A percentile compares a stretch with the other conserved stretches of the same genome.
These are phyloP conservation scores for Ylistrum balloti DNA, from an alignment of 1,140 invertebrate genomes.

Conservation along the genomic window DNA sequence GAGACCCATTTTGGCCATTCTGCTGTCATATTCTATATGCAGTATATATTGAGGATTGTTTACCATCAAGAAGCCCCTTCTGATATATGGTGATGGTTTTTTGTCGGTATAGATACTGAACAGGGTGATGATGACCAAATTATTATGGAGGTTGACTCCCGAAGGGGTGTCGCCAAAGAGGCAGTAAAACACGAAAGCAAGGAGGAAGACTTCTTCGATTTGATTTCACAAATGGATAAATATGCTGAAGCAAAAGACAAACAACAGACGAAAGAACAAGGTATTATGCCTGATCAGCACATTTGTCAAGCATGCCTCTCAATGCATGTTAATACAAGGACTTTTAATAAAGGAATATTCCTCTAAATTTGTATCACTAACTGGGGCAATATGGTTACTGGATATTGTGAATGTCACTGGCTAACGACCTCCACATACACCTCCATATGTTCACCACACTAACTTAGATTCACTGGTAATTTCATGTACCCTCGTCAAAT, in stretches of 20 bases:
- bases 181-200: slow-evolving; percentile 65
- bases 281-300: background rate
- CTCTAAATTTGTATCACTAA: background rate
- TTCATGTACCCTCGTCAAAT: too few relatives aligned
- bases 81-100: background rate
- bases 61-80: too few relatives aligned
- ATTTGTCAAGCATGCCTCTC: background rate
- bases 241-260: slow-evolving; percentile 67
- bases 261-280: slow-evolving; percentile 45
- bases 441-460: background rate
- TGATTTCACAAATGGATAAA: slow-evolving; percentile 74
- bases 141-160: slow-evolving; percentile 66
- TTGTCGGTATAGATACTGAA: slow-evolving; percentile 49
- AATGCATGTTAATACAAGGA: background rate
- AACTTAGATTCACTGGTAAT: too few relatives aligned
- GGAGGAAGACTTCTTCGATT: slow-evolving; percentile 72
- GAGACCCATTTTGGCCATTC: too few relatives aligned
- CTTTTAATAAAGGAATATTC: background rate
- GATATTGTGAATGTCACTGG: background rate
- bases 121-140: slow-evolving; percentile 64
- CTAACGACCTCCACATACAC: background rate
- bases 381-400: background rate
- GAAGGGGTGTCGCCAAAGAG: slow-evolving; percentile 67
- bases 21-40: too few relatives aligned
- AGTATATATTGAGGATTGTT: too few relatives aligned